A percentile compares a stretch with the other conserved stretches of the same genome.
Conservation (phyloP, 2,797 vertebrate genomes). For the Scolopax rusticola region DNA sequence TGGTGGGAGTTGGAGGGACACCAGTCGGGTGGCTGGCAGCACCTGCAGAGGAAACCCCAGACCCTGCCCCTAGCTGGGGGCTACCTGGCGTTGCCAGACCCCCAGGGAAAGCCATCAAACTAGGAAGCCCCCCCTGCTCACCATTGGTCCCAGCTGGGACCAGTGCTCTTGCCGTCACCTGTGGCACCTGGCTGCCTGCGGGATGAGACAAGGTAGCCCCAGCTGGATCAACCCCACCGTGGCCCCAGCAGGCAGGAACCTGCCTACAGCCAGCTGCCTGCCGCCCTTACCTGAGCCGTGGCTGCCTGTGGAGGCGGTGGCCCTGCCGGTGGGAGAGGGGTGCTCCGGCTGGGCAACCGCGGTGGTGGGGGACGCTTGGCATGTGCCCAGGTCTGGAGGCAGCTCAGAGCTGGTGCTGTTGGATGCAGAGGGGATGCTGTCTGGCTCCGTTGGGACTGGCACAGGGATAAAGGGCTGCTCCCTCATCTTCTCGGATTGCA, state of each 20-base stretch:
- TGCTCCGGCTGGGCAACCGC: accelerated
- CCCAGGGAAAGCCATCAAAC: accelerated
- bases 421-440: accelerated
- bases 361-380: background rate
- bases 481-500: background rate
- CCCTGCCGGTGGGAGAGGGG: accelerated
- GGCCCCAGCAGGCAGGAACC: background rate
- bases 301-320: background rate
- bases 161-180: background rate
- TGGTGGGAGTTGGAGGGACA: accelerated
- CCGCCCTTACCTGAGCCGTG: background rate
- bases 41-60: background rate
- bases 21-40: accelerated
- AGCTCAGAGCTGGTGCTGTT: background rate
- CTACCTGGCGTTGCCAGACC: accelerated
- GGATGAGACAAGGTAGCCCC: background rate
- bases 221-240: background rate
- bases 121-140: background rate
- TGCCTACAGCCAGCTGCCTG: background rate
- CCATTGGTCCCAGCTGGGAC: background rate
- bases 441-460: background rate
- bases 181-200: background rate
- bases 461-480: background rate
- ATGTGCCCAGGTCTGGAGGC: background rate
- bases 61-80: background rate